Conservation (phyloP, 2,888 invertebrate genomes). For the Seira musarum region DNA sequence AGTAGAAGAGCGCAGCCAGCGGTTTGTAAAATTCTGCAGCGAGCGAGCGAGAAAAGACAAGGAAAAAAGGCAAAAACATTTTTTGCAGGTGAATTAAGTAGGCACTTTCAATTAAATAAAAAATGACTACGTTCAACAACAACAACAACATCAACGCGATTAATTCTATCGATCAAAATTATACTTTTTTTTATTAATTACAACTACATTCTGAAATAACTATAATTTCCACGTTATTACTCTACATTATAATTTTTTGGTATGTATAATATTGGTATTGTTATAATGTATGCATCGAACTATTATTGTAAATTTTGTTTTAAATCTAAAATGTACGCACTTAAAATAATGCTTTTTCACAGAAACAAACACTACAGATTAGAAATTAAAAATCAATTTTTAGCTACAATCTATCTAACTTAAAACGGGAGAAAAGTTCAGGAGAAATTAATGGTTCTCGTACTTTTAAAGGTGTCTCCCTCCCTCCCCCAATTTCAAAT, state of each 20-base stretch:
- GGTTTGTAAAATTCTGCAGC: background rate
- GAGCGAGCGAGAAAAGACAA: background rate
- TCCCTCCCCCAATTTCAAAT: too few relatives aligned
- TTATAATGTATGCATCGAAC: background rate
- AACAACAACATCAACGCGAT: constrained; percentile 2
- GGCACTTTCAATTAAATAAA: constrained; percentile 6
- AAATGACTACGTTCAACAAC: background rate
- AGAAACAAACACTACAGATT: constrained; percentile 9
- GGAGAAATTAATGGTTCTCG: too few relatives aligned
- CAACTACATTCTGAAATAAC: constrained; percentile 9
- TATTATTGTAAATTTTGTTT: constrained; percentile 10
- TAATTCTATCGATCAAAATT: constrained; percentile 18
- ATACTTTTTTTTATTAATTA: constrained; percentile 16
- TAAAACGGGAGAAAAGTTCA: background rate
- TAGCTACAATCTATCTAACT: background rate
- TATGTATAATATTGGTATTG: background rate
- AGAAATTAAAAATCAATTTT: too few relatives aligned
- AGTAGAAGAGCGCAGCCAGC: background rate
- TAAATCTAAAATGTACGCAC: background rate
- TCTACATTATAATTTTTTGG: constrained; percentile 8
- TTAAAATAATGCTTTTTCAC: constrained; percentile 12
- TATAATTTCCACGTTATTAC: background rate
- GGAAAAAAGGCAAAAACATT: background rate
- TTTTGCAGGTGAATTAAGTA: too few relatives aligned
- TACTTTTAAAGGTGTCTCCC: too few relatives aligned